Base-by-base conservation (phyloP, 2,113 vertebrate genomes). In the Sorex araneus region DNA sequence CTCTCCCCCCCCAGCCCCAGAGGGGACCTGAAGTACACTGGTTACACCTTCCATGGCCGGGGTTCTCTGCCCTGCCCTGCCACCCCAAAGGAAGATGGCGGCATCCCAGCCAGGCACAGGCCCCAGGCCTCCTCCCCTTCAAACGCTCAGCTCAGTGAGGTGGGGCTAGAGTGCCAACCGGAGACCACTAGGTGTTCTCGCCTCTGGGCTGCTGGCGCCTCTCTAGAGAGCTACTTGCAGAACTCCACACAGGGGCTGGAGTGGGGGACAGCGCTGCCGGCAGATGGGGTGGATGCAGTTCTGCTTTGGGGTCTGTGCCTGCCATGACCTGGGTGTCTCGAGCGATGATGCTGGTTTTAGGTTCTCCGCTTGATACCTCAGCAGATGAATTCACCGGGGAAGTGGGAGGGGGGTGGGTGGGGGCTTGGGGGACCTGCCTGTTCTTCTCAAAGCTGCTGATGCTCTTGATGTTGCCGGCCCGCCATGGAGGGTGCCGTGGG, bases 291-390 rank as follows among this genome's bases (percentile, higher is more conserved):
- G 16, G 27, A 64, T 54, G 30, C 34, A 50, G 4, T 34, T 81
- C 75, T 79, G 70, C 70, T 28, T 34, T 78, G 50, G 47, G n/a
- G 63, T 66, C 73, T 25, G 0, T 25, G 74, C 18, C 67, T 90
- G 19, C 18, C 57, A 23, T n/a, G 27, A 32, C 63, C 3, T 34
- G 28, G 32, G 60, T 87, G 87, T 87, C 47, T 15, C 78, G 13
- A 45, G 30, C 3, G 82, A 87, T 74, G 69, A 87, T 32, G 32
- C 60, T 64, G 40, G 81, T 91, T 93, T 91, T 43, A 79, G 76
- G 32, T 80, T 83, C 74, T 36, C 7, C 9, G 0, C 27, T 18
- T 77, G 27, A 69, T 47, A 2, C 32, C 32, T 79, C 64, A 43
- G 69, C 40, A 74, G 40, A 74, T 16, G 25, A 87, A 21, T 60